phyloP scores from a whole-genome alignment of 1,140 invertebrate genomes.

The Drosophila athabasca region DNA sequence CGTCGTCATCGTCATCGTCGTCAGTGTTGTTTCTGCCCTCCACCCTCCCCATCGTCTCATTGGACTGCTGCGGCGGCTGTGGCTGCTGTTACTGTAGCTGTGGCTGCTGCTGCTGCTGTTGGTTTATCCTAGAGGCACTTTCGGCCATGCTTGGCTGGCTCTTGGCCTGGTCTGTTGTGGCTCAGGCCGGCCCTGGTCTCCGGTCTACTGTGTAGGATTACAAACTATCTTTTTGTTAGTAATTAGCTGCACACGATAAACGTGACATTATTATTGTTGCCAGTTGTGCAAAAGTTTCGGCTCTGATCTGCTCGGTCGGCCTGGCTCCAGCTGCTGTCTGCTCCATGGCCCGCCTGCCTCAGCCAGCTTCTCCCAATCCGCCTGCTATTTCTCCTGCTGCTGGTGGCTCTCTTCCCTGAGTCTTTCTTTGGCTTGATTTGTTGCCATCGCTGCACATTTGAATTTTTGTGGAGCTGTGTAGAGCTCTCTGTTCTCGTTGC shows the following conservation, averaged over 20 bases:
- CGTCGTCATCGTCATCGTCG: conserved; percentile 29
- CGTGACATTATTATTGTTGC: conserved; percentile 81
- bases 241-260: conserved; percentile 82
- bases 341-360: conserved; percentile 1
- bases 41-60: background rate
- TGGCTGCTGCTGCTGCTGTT: conserved; percentile 15
- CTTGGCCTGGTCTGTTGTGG: conserved; percentile 23
- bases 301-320: conserved; percentile 6
- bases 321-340: background rate
- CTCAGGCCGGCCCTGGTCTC: background rate
- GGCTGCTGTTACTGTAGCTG: conserved; percentile 9
- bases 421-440: conserved; percentile 24
- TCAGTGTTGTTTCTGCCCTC: conserved; percentile 14
- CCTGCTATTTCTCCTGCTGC: background rate
- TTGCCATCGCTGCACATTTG: conserved; percentile 45
- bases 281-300: conserved; percentile 60
- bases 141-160: conserved; percentile 70
- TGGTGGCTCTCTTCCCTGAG: background rate
- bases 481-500: conserved; percentile 20
- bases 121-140: conserved; percentile 65
- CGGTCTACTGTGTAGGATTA: conserved; percentile 64
- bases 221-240: conserved; percentile 82
- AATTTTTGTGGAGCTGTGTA: conserved; percentile 46
- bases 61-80: conserved; percentile 2
- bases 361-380: background rate